Conservation (phyloP, 2,888 invertebrate species). For the Perizoma flavofasciatum region DNA sequence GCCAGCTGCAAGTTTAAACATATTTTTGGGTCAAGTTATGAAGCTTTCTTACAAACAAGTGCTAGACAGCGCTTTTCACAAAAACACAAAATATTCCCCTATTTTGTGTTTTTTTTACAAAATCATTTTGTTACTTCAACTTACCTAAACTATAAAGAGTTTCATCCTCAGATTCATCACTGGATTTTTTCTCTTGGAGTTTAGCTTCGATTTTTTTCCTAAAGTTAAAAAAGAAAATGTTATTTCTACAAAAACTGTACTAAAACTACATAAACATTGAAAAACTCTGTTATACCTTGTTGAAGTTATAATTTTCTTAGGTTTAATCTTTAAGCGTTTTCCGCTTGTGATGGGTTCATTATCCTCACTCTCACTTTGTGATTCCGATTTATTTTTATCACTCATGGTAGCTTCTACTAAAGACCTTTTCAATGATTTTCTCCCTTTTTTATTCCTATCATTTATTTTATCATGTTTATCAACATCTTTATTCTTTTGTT, state of each 20-base stretch:
- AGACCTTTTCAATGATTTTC: constrained; percentile 70
- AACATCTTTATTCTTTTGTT: constrained; percentile 51
- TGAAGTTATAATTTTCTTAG: constrained; percentile 73
- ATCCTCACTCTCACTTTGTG: constrained; percentile 75
- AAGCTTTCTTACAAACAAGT: not conserved
- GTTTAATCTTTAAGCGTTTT: constrained; percentile 76
- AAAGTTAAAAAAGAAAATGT: constrained; percentile 41
- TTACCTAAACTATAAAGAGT: constrained; percentile 76
- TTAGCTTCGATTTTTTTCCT: constrained; percentile 84
- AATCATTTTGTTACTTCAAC: not conserved
- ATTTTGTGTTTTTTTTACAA: too few species aligned
- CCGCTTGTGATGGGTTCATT: constrained; percentile 70
- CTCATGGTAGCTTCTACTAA: constrained; percentile 64
- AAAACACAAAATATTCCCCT: too few species aligned
- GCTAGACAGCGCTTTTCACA: too few species aligned
- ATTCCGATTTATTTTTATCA: constrained; percentile 76
- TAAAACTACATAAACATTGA: too few species aligned
- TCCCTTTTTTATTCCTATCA: constrained; percentile 55
- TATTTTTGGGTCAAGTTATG: not conserved
- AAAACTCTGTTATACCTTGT: constrained; percentile 55
- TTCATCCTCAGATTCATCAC: constrained; percentile 80
- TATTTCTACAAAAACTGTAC: too few species aligned
- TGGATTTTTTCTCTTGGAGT: constrained; percentile 76
- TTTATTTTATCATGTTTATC: constrained; percentile 52
- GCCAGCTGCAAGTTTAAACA: constrained; percentile 53